These are phyloP conservation scores for Campylomormyrus tamandua DNA, from an alignment of 2,113 vertebrate genomes.

Conservation along the genomic window DNA sequence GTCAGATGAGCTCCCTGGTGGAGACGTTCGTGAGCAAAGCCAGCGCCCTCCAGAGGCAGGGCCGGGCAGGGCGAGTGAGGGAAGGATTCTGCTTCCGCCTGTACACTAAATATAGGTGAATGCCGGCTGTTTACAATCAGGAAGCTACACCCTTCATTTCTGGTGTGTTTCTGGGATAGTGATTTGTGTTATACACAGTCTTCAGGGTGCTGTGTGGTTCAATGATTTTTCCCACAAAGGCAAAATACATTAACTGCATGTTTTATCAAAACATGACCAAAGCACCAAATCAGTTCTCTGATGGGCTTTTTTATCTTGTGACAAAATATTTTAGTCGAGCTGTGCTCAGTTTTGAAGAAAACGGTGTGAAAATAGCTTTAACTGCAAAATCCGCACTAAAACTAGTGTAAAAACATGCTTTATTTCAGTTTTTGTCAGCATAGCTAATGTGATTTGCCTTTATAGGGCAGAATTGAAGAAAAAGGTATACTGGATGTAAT, in stretches of 20 bases:
- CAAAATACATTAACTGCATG: not conserved
- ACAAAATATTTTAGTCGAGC: not conserved
- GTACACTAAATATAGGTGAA: constrained; percentile 67
- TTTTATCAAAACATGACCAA: not conserved
- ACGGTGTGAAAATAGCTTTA: not conserved
- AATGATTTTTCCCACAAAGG: not conserved
- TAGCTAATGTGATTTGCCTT: not conserved
- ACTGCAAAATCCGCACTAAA: not conserved
- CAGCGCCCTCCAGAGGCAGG: constrained; percentile 91
- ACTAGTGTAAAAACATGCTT: not conserved
- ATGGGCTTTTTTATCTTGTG: not conserved
- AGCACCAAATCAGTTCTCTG: not conserved
- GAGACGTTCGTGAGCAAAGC: constrained; percentile 96
- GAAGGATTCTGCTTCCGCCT: constrained; percentile 91
- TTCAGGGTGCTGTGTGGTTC: not conserved
- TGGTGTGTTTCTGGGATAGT: not conserved
- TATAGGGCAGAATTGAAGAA: not conserved
- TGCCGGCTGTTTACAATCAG: not conserved
- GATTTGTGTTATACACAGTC: not conserved
- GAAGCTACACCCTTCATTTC: not conserved
- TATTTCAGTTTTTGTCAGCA: not conserved
- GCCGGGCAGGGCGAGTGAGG: constrained; percentile 83
- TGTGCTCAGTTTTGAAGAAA: not conserved
- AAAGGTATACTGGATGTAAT: not conserved
- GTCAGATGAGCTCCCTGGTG: constrained; percentile 96